A percentile compares a stretch with the other conserved stretches of the same genome.
These are phyloP conservation scores for Scotopteryx bipunctaria DNA, from an alignment of 2,888 invertebrate genomes.

Conservation along the genomic window DNA sequence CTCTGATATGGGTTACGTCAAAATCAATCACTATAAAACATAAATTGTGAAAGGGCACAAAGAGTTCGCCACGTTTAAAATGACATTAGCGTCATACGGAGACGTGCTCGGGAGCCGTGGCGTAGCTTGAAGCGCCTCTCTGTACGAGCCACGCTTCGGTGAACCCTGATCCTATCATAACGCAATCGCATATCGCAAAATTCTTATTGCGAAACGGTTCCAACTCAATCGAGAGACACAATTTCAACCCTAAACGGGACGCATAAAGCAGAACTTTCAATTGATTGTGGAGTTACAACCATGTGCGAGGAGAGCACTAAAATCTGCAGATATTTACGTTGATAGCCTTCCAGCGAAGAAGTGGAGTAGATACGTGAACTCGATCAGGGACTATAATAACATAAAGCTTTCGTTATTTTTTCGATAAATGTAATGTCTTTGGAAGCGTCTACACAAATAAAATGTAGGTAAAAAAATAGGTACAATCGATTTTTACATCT, in stretches of 20 bases:
- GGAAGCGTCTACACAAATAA: conserved; percentile 42
- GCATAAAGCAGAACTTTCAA: conserved; percentile 26
- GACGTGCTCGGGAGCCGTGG: conserved; percentile 55
- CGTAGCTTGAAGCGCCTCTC: conserved; percentile 55
- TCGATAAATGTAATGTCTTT: conserved; percentile 56
- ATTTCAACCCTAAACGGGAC: conserved; percentile 49
- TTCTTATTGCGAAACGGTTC: conserved; percentile 52
- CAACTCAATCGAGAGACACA: conserved; percentile 32
- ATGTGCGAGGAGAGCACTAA: conserved; percentile 46
- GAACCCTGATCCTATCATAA: conserved; percentile 82
- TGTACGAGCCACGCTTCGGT: conserved; percentile 64
- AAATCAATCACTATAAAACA: conserved; percentile 46
- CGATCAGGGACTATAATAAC: conserved; percentile 72
- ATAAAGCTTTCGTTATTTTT: conserved; percentile 64
- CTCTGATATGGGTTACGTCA: conserved; percentile 39
- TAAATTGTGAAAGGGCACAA: conserved; percentile 49
- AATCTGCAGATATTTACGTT: conserved; percentile 80
- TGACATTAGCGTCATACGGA: conserved; percentile 69
- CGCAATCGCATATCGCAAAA: conserved; percentile 73
- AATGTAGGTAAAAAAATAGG: no score
- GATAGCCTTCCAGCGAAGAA: conserved; percentile 77
- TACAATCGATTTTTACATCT: no score
- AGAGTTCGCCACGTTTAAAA: conserved; percentile 63
- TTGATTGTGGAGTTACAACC: conserved; percentile 43
- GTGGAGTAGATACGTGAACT: conserved; percentile 77